phyloP scores from a whole-genome alignment of 2,888 invertebrate species.

The Rhodophaea formosa region DNA sequence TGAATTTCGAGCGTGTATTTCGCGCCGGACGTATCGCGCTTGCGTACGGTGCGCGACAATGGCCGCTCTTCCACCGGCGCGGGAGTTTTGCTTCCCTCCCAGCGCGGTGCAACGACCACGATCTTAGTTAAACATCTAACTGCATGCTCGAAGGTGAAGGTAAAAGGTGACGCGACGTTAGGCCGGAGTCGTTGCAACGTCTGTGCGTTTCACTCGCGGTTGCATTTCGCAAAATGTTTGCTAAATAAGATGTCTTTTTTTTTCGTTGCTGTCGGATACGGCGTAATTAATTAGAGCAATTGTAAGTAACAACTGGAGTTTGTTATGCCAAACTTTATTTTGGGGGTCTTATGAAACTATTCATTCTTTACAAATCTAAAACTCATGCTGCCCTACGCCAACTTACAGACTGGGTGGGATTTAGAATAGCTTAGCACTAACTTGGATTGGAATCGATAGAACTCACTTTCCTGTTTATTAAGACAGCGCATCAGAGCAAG shows the following conservation, averaged over 20 bases:
- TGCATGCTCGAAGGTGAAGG: slow-evolving; percentile 60
- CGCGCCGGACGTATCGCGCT: slow-evolving; percentile 56
- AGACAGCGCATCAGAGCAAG: too few species aligned
- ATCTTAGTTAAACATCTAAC: slow-evolving; percentile 28
- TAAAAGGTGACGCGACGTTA: slow-evolving; percentile 40
- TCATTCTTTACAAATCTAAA: too few species aligned
- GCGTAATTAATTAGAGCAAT: slow-evolving; percentile 18
- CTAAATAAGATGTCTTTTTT: slow-evolving; percentile 18
- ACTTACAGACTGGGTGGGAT: too few species aligned
- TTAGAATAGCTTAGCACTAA: too few species aligned
- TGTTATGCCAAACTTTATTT: neutral
- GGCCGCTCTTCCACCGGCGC: slow-evolving; percentile 53
- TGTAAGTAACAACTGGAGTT: neutral
- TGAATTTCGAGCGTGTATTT: slow-evolving; percentile 30
- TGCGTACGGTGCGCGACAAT: slow-evolving; percentile 63
- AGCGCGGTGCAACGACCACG: slow-evolving; percentile 49
- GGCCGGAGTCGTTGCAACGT: slow-evolving; percentile 43
- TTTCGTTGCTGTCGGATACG: slow-evolving; percentile 14
- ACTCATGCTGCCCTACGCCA: too few species aligned
- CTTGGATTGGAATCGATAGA: too few species aligned
- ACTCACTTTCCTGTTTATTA: too few species aligned
- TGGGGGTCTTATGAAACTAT: neutral
- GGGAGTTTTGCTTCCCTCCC: slow-evolving; percentile 70
- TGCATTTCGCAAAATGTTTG: slow-evolving; percentile 25
- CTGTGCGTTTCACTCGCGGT: slow-evolving; percentile 26